phyloP scores from a whole-genome alignment of 2,797 vertebrate genomes.

The Melanotaenia trifasciata region DNA sequence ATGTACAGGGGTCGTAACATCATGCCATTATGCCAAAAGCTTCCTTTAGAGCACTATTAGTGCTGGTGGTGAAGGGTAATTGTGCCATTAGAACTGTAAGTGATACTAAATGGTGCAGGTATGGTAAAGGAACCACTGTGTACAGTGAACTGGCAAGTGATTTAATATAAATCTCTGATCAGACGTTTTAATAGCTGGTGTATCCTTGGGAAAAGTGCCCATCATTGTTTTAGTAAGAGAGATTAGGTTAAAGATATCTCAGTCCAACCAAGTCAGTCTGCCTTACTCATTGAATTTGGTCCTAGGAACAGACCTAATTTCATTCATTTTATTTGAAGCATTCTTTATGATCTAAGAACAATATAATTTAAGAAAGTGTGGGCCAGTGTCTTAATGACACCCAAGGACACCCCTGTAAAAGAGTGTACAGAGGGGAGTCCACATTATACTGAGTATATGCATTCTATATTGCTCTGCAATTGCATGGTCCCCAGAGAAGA shows the following conservation, averaged over 20 bases:
- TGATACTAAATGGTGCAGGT: slow-evolving; percentile 78
- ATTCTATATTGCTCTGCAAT: slow-evolving; percentile 37
- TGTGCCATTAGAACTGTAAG: slow-evolving; percentile 79
- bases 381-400: slow-evolving; percentile 32
- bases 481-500: slow-evolving; percentile 46
- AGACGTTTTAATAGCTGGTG: slow-evolving; percentile 71
- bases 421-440: slow-evolving; percentile 16
- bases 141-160: slow-evolving; percentile 61
- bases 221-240: slow-evolving; percentile 63
- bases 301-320: slow-evolving; percentile 30
- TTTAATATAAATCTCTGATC: slow-evolving; percentile 74
- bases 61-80: slow-evolving; percentile 81
- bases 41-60: slow-evolving; percentile 75
- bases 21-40: slow-evolving; percentile 70
- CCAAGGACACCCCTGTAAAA: slow-evolving; percentile 30
- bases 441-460: slow-evolving; percentile 26
- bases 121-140: slow-evolving; percentile 71
- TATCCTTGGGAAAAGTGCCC: slow-evolving; percentile 78
- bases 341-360: slow-evolving; percentile 28
- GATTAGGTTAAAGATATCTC: slow-evolving; percentile 49
- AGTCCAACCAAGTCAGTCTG: slow-evolving; percentile 24
- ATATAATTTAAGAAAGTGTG: slow-evolving; percentile 19
- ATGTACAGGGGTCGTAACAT: slow-evolving; percentile 71
- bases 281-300: slow-evolving; percentile 47
- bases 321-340: slow-evolving; percentile 36